Base-by-base conservation (phyloP, 2,797 vertebrate species). In the Neosilurus mollespiculum region DNA sequence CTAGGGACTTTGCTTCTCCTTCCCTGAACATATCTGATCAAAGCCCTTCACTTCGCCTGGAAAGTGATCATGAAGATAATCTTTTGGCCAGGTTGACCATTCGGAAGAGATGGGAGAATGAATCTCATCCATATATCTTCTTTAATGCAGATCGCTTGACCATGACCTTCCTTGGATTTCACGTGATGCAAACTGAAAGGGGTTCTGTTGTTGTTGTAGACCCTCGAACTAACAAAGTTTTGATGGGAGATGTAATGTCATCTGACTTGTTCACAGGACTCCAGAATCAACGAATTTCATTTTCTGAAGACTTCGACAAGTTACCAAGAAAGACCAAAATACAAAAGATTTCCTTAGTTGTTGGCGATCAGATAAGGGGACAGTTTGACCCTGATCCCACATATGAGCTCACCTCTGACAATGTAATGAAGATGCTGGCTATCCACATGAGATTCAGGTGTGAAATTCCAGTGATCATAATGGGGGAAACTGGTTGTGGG, bases 341-440 rank as follows among this genome's bases (percentile, higher is more conserved):
- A 81, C 89, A 86, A 83, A 91, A 90, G 83, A 93, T 96, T 82
- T 93, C 93, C 16, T 82, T 86, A 1, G 94, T 96, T 59, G 93
- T 95, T 70, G 94, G 95, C 15, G 93, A 93, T 61, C 56, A 81
- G 37, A 89, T 83, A n/a, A 51, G 43, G 22, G 58, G 71, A 85
- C 88, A 88, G 0, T 91, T 91, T 81, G 95, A 96, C 90, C 95
- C 95, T 58, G 95, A 96, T 82, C 86, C 90, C 22, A 94, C 94
- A 0, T 96, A 96, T 75, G 94, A 96, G 84, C 88, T 96, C 83
- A 96, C 95, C 3, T 89, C 93, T 65, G 95, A 96, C 91, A 96
- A 95, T 80, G 92, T 95, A 72, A 94, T 94, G 94, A 96, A 96
- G 89, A 95, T 95, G 94, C 77, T 96, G 89, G 95, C 95, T 53